phyloP scores from a whole-genome alignment of 2,888 invertebrate species.

The Agrotis ipsilon region DNA sequence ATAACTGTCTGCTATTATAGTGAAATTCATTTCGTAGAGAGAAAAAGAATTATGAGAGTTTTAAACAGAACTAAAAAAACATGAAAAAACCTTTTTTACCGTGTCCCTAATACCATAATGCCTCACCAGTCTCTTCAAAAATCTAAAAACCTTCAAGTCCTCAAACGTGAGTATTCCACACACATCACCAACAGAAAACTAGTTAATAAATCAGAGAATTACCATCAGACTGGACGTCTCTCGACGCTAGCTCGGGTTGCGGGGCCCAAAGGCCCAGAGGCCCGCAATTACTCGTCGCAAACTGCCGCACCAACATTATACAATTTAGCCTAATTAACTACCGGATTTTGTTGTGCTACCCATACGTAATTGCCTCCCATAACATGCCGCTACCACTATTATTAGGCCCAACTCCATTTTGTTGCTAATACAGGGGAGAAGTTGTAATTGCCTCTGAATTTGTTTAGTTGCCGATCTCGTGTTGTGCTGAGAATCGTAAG shows the following conservation, averaged over 20 bases:
- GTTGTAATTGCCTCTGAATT: conserved; percentile 82
- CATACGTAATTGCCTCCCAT: conserved; percentile 87
- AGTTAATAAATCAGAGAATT: conserved; percentile 67
- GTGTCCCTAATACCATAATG: neutral
- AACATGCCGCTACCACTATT: conserved; percentile 83
- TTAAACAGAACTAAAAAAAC: too few relatives aligned
- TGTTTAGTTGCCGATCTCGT: conserved; percentile 72
- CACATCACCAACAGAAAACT: conserved; percentile 47
- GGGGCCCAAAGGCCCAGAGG: conserved; percentile 53
- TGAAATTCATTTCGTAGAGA: neutral
- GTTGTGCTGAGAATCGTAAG: conserved; percentile 56
- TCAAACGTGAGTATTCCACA: conserved; percentile 8
- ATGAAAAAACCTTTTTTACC: neutral
- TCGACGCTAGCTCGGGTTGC: conserved; percentile 45
- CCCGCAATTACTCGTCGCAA: conserved; percentile 78
- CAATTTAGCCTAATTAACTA: conserved; percentile 91
- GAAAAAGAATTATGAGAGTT: too few relatives aligned
- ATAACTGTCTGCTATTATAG: neutral
- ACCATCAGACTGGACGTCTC: conserved; percentile 58
- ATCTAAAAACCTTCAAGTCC: neutral
- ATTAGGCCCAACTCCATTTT: conserved; percentile 80
- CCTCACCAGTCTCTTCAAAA: neutral
- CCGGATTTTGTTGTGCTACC: conserved; percentile 87
- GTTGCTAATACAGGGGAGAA: conserved; percentile 79
- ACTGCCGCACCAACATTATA: conserved; percentile 87